Base-by-base conservation (phyloP, 2,888 invertebrate species). In the Dasysyrphus tricinctus region DNA sequence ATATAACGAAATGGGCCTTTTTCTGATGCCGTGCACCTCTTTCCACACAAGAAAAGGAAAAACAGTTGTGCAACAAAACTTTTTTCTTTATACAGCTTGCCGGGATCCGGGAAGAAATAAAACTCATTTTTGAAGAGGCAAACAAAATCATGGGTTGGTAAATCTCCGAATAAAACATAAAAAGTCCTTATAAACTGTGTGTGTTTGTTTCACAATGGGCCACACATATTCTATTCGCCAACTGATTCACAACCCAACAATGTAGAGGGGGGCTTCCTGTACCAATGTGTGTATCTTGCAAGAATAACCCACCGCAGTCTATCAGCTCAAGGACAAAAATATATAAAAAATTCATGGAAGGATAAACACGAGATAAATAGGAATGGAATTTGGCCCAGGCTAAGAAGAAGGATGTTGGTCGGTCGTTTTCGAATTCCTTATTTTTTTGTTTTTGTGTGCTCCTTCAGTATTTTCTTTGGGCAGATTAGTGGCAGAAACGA, bases 331-430 rank as follows among this genome's bases (percentile, higher is more conserved):
- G 73, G 77, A 63, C 70, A 67, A 75, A 78, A 82, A 79, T 86
- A 75, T 86, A 86, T 86, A 86, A 86, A 86, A 86, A 86, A 86
- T 81, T 86, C 86, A 86, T 86, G 73, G 80, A 85, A 79, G 82
- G 82, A 82, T 86, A 86, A 86, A 82, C 86, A 86, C 72, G 75
- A 86, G 75, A 86, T 86, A 86, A 86, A 86, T 82, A 86, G 78
- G 70, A 86, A 82, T 75, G 67, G 75, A 82, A 86, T 82, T 82
- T 82, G 47, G 78, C 56, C 74, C 59, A 61, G 75, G 72, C 75
- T 49, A 72, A 74, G 78, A 75, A 70, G 78, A 86, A 75, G 81
- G 59, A 75, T 86, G 81, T 75, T 57, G 63, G 85, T 65, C 57
- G 69, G 73, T 78, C 78, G 70, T 77, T 69, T 78, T 86, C 75